Conservation (phyloP, 2,888 invertebrate species). For the Megalurothrips usitatus region DNA sequence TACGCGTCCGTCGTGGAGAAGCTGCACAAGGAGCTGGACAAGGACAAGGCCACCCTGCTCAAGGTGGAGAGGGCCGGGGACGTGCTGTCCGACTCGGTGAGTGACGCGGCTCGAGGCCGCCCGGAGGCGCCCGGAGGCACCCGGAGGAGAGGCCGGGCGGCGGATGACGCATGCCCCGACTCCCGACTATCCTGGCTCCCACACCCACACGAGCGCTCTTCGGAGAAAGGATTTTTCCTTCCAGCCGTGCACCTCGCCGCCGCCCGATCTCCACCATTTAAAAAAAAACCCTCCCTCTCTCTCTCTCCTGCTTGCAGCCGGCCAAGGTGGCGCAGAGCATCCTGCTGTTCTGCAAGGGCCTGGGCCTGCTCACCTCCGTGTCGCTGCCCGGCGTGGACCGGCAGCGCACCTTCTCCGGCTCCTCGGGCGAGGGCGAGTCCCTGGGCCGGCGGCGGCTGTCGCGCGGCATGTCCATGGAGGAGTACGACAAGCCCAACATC, state of each 20-base stretch:
- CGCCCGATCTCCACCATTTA: no score
- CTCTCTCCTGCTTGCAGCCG: slow-evolving; percentile 61
- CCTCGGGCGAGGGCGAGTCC: slow-evolving; percentile 50
- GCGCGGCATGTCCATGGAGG: slow-evolving; percentile 72
- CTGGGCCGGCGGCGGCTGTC: slow-evolving; percentile 48
- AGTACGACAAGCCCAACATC: slow-evolving; percentile 75
- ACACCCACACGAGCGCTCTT: no score
- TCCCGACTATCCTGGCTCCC: no score
- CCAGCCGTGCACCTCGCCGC: no score
- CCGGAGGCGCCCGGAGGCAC: no score
- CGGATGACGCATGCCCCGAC: no score
- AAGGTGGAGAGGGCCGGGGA: slow-evolving; percentile 84
- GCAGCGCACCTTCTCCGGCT: slow-evolving; percentile 57
- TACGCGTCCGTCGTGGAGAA: slow-evolving; percentile 77
- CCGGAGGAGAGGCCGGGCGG: no score
- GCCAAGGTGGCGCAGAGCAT: slow-evolving; percentile 81
- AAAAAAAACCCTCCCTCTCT: no score
- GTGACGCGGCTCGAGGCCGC: slow-evolving; percentile 38
- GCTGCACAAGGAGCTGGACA: slow-evolving; percentile 71
- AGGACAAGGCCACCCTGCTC: slow-evolving; percentile 75
- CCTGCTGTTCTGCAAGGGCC: slow-evolving; percentile 82
- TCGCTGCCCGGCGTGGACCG: slow-evolving; percentile 76
- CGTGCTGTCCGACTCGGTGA: slow-evolving; percentile 77
- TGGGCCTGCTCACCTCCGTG: slow-evolving; percentile 75
- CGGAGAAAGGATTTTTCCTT: no score